Percentiles rank a stretch among this genome's conserved stretches.
Conservation (phyloP, 2,888 invertebrate genomes). For the Aelia acuminata region DNA sequence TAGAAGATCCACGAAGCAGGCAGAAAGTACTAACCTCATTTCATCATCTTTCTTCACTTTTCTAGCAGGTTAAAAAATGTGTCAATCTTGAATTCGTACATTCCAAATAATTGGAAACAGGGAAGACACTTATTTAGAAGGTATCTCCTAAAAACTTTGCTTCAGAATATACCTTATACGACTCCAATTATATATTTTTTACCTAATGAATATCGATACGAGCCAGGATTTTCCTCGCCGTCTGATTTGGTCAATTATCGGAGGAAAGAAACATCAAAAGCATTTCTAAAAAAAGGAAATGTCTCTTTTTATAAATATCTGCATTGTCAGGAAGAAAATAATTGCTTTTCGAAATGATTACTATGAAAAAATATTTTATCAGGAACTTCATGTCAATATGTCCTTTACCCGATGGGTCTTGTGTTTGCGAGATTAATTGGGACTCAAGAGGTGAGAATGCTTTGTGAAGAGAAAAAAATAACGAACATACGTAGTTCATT, state of each 20-base stretch:
- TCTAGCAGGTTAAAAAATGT: too few species aligned
- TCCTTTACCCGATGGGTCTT: neutral
- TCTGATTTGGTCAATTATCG: constrained; percentile 5
- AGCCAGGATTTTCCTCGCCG: too few species aligned
- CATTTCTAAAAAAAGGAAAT: neutral
- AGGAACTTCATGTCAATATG: neutral
- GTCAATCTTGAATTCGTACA: too few species aligned
- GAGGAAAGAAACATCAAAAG: neutral
- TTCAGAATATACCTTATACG: neutral
- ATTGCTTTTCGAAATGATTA: neutral
- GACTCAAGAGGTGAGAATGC: neutral
- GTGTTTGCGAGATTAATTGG: neutral
- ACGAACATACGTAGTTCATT: too few species aligned
- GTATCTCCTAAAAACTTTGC: too few species aligned
- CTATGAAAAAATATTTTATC: neutral
- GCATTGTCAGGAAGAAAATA: neutral
- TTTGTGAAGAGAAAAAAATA: neutral
- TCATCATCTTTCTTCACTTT: too few species aligned
- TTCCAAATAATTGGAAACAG: too few species aligned
- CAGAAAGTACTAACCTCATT: too few species aligned
- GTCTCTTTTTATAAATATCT: neutral
- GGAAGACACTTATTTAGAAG: too few species aligned
- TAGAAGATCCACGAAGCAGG: too few species aligned
- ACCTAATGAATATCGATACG: neutral
- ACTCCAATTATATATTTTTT: neutral